Percentiles rank a stretch among this genome's conserved stretches.
Evolutionary conservation across 2,888 invertebrate genomes (phyloP).

Genomic region (Argynnis bischoffii): DNA sequence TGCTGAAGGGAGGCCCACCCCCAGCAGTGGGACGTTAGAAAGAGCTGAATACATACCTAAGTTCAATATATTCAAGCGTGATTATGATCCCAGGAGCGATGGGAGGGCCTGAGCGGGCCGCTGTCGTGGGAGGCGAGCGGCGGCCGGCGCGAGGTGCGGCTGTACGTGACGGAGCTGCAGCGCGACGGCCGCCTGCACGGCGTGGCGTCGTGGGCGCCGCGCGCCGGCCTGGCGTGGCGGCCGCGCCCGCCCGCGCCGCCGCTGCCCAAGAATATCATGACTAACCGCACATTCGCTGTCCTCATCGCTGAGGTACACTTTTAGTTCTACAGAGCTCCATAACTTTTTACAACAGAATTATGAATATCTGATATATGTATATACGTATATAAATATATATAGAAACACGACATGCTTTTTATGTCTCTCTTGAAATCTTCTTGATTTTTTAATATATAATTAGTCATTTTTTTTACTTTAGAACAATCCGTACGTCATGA

Average conservation of each 20-base stretch:
- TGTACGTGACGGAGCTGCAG: conserved; percentile 61
- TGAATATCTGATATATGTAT: too few relatives aligned
- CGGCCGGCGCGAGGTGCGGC: conserved; percentile 51
- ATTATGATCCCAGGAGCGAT: conserved; percentile 29
- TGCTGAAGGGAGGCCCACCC: too few relatives aligned
- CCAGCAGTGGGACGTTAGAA: too few relatives aligned
- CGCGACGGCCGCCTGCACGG: conserved; percentile 57
- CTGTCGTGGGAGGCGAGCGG: conserved; percentile 58
- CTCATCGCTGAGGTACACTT: conserved; percentile 58
- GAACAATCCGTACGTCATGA: conserved; percentile 95
- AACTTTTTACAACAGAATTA: too few relatives aligned
- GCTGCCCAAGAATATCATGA: conserved; percentile 61
- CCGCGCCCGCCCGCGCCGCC: conserved; percentile 45
- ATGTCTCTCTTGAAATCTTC: too few relatives aligned
- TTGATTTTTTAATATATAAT: too few relatives aligned
- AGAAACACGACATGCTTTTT: too few relatives aligned
- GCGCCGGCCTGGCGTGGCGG: conserved; percentile 58
- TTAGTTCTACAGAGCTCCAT: not conserved
- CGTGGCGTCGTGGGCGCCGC: conserved; percentile 59
- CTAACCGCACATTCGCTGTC: conserved; percentile 69
- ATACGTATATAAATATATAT: too few relatives aligned
- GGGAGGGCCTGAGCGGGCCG: conserved; percentile 34
- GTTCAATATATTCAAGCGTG: too few relatives aligned
- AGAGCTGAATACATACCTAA: too few relatives aligned
- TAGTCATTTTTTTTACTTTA: conserved; percentile 57